Percentiles rank a stretch among this genome's conserved stretches.
Conservation (phyloP, 2,888 invertebrate species). For the Drosophila longiperda region DNA sequence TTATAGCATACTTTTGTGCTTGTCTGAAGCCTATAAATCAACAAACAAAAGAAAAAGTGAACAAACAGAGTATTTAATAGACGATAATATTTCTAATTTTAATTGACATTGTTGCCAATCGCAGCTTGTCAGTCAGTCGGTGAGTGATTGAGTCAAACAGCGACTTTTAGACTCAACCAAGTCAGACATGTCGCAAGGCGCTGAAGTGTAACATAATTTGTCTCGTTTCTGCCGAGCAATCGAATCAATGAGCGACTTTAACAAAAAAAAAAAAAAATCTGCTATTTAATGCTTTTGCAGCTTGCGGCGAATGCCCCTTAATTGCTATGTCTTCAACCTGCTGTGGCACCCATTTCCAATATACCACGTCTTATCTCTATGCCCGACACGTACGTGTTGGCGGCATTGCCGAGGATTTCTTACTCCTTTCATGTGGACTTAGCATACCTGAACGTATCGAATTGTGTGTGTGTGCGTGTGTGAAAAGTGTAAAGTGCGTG, state of each 20-base stretch:
- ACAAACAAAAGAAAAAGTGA: neutral
- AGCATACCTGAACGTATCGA: constrained; percentile 30
- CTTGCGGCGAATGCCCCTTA: constrained; percentile 52
- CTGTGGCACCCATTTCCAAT: neutral
- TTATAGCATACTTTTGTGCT: constrained; percentile 6
- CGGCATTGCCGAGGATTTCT: constrained; percentile 35
- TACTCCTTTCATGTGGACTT: constrained; percentile 65
- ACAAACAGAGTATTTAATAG: constrained; percentile 7
- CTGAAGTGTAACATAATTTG: constrained; percentile 74
- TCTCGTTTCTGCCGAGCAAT: constrained; percentile 66
- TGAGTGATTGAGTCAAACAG: constrained; percentile 27
- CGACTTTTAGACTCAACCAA: constrained; percentile 36
- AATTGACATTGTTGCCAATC: constrained; percentile 47
- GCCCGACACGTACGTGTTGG: constrained; percentile 59
- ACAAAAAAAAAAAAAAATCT: constrained; percentile 17
- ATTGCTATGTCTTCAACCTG: constrained; percentile 52
- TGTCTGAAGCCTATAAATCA: neutral
- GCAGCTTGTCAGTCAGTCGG: constrained; percentile 22
- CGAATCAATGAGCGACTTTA: constrained; percentile 54
- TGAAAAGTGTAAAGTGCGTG: constrained; percentile 16
- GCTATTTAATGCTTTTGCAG: constrained; percentile 48
- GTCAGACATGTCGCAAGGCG: constrained; percentile 71
- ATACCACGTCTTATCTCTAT: constrained; percentile 28
- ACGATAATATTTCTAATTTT: constrained; percentile 2
- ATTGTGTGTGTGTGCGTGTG: neutral